Percentiles rank a stretch among this genome's conserved stretches.
These are phyloP conservation scores for Ferrisia virgata DNA, from an alignment of 2,888 invertebrate species.

Conservation along the genomic window DNA sequence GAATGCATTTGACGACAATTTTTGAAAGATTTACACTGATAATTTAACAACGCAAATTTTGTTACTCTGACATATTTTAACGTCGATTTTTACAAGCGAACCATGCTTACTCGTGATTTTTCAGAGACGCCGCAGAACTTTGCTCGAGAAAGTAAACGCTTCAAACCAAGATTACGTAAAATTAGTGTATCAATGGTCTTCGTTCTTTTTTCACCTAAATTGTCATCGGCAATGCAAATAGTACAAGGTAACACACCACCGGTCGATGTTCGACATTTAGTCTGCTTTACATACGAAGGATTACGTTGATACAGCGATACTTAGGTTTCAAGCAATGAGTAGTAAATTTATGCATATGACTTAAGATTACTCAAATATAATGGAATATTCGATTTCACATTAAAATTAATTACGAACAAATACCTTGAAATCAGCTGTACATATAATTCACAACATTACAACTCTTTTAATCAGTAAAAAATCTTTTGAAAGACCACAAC, in stretches of 20 bases:
- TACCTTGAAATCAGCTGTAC: constrained; percentile 42
- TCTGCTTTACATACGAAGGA: not conserved
- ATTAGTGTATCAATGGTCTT: not conserved
- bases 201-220: not conserved
- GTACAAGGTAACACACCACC: constrained; percentile 17
- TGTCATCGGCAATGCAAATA: not conserved
- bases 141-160: not conserved
- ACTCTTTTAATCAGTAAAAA: constrained; percentile 34
- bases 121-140: not conserved
- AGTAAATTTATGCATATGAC: not conserved
- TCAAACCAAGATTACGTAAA: not conserved
- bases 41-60: not conserved
- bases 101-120: not conserved
- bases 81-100: not conserved
- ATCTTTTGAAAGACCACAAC: constrained; percentile 33
- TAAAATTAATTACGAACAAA: constrained; percentile 12
- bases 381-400: constrained; percentile 11
- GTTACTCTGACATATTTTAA: not conserved
- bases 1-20: not conserved
- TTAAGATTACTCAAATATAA: not conserved
- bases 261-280: constrained; percentile 4
- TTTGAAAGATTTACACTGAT: not conserved
- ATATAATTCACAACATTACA: constrained; percentile 40
- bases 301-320: not conserved
- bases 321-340: not conserved